These are phyloP conservation scores for Heteractis magnifica DNA, from an alignment of 92 coral and sea anemone species.

Conservation along the genomic window DNA sequence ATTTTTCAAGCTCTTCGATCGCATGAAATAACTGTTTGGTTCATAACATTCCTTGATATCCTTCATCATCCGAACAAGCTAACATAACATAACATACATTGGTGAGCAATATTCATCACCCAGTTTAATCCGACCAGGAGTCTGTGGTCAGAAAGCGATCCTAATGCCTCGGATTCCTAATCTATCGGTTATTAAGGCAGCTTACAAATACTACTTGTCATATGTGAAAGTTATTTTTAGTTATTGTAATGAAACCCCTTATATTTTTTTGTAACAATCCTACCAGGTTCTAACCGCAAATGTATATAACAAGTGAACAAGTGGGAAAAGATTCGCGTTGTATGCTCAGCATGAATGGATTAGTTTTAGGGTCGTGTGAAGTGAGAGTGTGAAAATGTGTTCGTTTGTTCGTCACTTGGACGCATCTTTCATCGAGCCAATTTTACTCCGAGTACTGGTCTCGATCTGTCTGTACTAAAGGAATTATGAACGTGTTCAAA, in stretches of 20 bases:
- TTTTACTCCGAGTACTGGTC: neutral
- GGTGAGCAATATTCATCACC: neutral
- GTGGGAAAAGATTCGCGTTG: no score
- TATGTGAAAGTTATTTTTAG: neutral
- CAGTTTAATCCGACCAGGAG: neutral
- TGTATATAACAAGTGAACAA: no score
- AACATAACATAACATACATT: neutral
- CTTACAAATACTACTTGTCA: neutral
- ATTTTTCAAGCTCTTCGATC: neutral
- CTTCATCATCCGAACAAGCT: neutral
- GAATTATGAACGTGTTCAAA: neutral
- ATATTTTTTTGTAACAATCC: no score
- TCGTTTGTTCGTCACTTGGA: neutral
- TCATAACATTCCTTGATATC: neutral
- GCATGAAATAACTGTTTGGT: neutral
- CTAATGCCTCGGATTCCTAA: neutral
- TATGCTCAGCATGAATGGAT: neutral
- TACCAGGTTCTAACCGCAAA: no score
- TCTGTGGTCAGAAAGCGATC: neutral
- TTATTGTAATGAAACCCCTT: neutral
- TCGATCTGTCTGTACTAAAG: neutral
- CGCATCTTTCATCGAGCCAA: neutral
- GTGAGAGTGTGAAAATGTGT: no score
- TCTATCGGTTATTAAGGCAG: neutral
- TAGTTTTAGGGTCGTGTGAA: neutral